Evolutionary conservation across 1,140 invertebrate genomes (phyloP).

Genomic region (Diabrotica undecimpunctata): DNA sequence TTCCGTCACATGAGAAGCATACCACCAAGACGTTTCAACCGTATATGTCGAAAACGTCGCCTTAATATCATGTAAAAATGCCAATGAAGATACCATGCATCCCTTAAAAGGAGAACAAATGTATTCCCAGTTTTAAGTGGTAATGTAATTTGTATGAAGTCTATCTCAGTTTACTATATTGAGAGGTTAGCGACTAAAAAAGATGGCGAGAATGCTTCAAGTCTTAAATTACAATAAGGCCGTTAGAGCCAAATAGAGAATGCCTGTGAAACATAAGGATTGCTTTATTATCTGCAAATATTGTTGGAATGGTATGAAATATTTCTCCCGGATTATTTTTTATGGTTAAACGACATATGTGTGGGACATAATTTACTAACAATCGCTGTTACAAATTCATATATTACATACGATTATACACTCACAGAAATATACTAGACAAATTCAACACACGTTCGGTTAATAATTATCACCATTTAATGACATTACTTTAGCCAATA

Average conservation of each 20-base stretch:
- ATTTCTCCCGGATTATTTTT: background rate
- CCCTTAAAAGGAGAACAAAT: constrained; percentile 25
- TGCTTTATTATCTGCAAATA: constrained; percentile 29
- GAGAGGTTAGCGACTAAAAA: constrained; percentile 27
- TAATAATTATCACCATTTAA: too few relatives aligned
- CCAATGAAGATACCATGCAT: constrained; percentile 32
- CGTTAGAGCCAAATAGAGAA: constrained; percentile 33
- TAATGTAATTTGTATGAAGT: constrained; percentile 34
- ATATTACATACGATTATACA: too few relatives aligned
- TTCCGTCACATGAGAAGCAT: constrained; percentile 32
- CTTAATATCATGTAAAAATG: constrained; percentile 35
- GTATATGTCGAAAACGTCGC: constrained; percentile 24
- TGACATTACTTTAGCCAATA: too few relatives aligned
- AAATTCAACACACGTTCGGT: too few relatives aligned
- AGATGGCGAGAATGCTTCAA: constrained; percentile 22
- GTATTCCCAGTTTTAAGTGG: constrained; percentile 26
- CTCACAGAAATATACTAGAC: too few relatives aligned
- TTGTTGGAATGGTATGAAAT: background rate
- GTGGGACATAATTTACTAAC: background rate
- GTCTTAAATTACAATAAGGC: constrained; percentile 31
- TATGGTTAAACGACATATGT: background rate
- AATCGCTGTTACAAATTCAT: background rate
- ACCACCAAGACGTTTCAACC: constrained; percentile 23
- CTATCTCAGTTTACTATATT: constrained; percentile 28
- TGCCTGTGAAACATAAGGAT: constrained; percentile 34